Conservation (phyloP, 1,140 invertebrate genomes). For the Drosophila nigrodunni region DNA sequence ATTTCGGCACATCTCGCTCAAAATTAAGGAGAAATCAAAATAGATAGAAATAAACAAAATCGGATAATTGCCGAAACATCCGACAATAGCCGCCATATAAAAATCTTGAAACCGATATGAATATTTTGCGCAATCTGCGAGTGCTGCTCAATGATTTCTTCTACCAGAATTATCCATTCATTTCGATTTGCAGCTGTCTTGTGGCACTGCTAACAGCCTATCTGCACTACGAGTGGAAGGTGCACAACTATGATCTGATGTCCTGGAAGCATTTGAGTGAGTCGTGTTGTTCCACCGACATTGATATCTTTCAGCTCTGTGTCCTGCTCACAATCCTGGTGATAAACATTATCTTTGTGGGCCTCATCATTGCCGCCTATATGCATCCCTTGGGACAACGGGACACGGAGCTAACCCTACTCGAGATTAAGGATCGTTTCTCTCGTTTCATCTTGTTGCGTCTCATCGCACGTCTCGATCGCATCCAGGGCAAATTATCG, state of each 20-base stretch:
- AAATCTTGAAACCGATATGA: constrained; percentile 35
- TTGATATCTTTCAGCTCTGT: constrained; percentile 64
- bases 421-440: constrained; percentile 83
- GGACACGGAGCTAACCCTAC: constrained; percentile 56
- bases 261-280: constrained; percentile 68
- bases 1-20: constrained; percentile 37
- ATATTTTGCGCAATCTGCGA: constrained; percentile 55
- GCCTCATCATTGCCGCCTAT: constrained; percentile 59
- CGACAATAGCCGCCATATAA: constrained; percentile 24
- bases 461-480: constrained; percentile 70
- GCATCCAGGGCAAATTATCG: constrained; percentile 65
- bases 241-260: constrained; percentile 67
- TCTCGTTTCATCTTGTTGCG: constrained; percentile 73
- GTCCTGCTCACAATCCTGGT: constrained; percentile 62
- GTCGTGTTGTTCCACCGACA: constrained; percentile 41
- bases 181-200: constrained; percentile 56
- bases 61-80: constrained; percentile 17
- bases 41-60: constrained; percentile 19
- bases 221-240: constrained; percentile 70
- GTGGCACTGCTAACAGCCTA: constrained; percentile 61
- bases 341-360: constrained; percentile 64
- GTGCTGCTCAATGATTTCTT: constrained; percentile 56
- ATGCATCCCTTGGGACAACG: constrained; percentile 47
- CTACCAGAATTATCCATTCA: constrained; percentile 60
- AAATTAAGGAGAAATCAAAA: constrained; percentile 37